phyloP scores from a whole-genome alignment of 2,888 invertebrate genomes.

The Notodonta ziczac region DNA sequence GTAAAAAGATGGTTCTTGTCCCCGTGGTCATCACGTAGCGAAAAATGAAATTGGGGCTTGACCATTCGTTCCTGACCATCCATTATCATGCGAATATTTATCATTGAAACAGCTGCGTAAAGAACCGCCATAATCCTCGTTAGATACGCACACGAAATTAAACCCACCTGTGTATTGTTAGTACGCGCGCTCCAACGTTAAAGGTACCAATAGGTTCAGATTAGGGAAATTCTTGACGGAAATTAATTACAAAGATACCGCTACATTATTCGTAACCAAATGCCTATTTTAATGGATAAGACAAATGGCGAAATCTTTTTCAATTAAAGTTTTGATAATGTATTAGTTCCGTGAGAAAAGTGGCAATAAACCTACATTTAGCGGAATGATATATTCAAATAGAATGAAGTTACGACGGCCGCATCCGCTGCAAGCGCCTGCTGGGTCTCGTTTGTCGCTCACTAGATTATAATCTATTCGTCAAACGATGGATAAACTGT shows the following conservation, averaged over 20 bases:
- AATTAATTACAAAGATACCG: conserved; percentile 52
- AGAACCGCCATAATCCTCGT: conserved; percentile 57
- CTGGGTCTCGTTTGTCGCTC: conserved; percentile 64
- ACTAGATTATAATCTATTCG: conserved; percentile 76
- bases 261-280: conserved; percentile 59
- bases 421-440: conserved; percentile 79
- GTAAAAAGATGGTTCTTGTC: conserved; percentile 75
- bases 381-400: conserved; percentile 82
- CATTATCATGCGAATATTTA: conserved; percentile 66
- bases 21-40: conserved; percentile 68
- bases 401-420: conserved; percentile 77
- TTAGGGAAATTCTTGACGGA: conserved; percentile 54
- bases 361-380: conserved; percentile 83
- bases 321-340: conserved; percentile 79
- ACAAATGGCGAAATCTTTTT: conserved; percentile 79
- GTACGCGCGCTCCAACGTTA: conserved; percentile 14
- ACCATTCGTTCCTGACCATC: conserved; percentile 75
- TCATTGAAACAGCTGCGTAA: conserved; percentile 60
- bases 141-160: conserved; percentile 56
- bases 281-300: conserved; percentile 63
- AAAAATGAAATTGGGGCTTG: conserved; percentile 73
- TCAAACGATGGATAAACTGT: conserved; percentile 71
- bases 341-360: conserved; percentile 84
- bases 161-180: conserved; percentile 44
- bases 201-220: conserved; percentile 12